A percentile compares a stretch with the other conserved stretches of the same genome.
Conservation (phyloP, 2,113 vertebrate genomes). For the Ahaetulla prasina region DNA sequence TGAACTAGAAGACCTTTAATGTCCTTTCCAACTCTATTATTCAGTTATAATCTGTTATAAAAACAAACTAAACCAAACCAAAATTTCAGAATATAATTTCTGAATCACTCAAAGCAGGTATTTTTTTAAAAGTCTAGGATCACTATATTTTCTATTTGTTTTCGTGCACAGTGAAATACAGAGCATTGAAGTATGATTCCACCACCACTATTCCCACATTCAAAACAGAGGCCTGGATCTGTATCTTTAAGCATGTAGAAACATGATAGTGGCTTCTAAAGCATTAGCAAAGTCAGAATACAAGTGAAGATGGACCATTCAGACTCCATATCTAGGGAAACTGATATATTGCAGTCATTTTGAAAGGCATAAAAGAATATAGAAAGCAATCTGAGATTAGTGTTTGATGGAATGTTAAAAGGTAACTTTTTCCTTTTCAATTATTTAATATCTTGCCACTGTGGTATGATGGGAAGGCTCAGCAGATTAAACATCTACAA, state of each 20-base stretch:
- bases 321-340: slow-evolving; percentile 60
- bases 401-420: not conserved
- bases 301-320: slow-evolving; percentile 68
- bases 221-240: slow-evolving; percentile 67
- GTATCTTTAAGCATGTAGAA: slow-evolving; percentile 68
- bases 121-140: slow-evolving; percentile 63
- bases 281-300: slow-evolving; percentile 67
- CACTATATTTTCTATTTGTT: slow-evolving; percentile 72
- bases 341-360: not conserved
- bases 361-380: slow-evolving; percentile 63
- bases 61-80: slow-evolving; percentile 57
- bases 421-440: not conserved
- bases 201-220: slow-evolving; percentile 58
- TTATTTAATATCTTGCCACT: not conserved
- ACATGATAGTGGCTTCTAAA: slow-evolving; percentile 59
- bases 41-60: slow-evolving; percentile 3
- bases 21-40: not conserved
- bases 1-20: not conserved
- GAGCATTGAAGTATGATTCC: slow-evolving; percentile 44
- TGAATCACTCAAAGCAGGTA: slow-evolving; percentile 72
- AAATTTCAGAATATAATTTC: slow-evolving; percentile 57
- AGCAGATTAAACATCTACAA: not conserved
- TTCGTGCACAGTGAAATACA: slow-evolving; percentile 69
- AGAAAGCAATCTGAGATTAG: slow-evolving; percentile 66
- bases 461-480: not conserved